Evolutionary conservation across 92 coral and sea anemone genomes (phyloP).

Genomic region (Chrysogorgia sp.): DNA sequence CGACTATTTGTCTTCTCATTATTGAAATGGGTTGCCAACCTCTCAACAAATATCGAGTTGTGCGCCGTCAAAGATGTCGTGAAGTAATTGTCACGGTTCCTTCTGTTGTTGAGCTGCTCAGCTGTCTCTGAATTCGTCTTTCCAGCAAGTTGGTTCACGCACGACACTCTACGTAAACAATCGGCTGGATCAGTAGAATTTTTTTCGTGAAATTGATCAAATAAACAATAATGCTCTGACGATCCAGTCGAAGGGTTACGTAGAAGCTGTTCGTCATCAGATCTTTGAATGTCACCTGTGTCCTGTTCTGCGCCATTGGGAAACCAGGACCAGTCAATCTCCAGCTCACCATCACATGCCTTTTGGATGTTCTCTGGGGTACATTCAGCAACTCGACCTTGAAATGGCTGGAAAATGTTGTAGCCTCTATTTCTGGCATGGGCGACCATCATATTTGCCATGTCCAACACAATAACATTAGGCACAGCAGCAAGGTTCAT

Average conservation of each 20-base stretch:
- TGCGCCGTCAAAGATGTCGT: slow-evolving; percentile 30
- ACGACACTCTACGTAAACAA: slow-evolving; percentile 30
- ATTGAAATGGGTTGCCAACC: slow-evolving; percentile 40
- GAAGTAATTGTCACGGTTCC: slow-evolving; percentile 46
- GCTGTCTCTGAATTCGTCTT: slow-evolving; percentile 35
- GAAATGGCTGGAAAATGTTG: slow-evolving; percentile 41
- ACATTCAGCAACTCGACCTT: slow-evolving; percentile 42
- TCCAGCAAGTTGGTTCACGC: slow-evolving; percentile 45
- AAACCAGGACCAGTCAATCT: slow-evolving; percentile 52
- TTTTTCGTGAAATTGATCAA: slow-evolving; percentile 56
- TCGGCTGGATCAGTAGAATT: slow-evolving; percentile 34
- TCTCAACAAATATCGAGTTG: slow-evolving; percentile 49
- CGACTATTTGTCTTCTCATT: slow-evolving; percentile 40
- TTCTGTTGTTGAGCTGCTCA: slow-evolving; percentile 50
- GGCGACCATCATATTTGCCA: slow-evolving; percentile 55
- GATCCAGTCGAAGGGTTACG: slow-evolving; percentile 49
- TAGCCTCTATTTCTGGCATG: slow-evolving; percentile 47
- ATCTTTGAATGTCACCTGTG: no score
- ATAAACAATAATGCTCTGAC: slow-evolving; percentile 28
- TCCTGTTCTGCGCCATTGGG: no score
- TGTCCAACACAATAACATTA: slow-evolving; percentile 44
- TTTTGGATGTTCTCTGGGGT: slow-evolving; percentile 33
- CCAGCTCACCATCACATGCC: slow-evolving; percentile 30
- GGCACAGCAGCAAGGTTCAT: slow-evolving; percentile 46
- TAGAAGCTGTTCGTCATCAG: no score